Conservation (phyloP, 2,113 vertebrate species). For the Ciconia maguari region DNA sequence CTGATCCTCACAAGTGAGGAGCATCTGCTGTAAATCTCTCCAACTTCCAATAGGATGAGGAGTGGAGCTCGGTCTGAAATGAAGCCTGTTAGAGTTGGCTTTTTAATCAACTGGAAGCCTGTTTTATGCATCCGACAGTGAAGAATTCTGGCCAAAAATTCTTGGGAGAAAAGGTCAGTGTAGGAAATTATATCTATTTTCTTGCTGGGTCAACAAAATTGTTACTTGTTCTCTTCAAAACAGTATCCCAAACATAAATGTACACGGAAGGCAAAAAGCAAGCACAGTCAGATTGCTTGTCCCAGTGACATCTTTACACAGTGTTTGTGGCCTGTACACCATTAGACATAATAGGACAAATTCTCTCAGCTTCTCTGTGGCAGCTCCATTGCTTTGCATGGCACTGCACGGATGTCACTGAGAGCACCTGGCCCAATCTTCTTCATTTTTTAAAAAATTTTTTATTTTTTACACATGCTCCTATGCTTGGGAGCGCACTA, state of each 20-base stretch:
- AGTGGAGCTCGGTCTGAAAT: background rate
- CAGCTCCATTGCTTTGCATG: background rate
- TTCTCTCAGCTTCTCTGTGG: background rate
- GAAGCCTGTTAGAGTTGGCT: background rate
- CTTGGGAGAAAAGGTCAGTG: background rate
- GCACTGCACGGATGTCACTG: background rate
- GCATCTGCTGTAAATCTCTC: background rate
- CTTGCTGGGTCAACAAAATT: background rate
- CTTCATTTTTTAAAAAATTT: background rate
- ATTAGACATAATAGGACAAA: background rate
- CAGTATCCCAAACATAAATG: constrained; percentile 4
- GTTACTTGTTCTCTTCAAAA: background rate
- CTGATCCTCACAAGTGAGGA: background rate
- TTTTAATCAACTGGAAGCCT: background rate
- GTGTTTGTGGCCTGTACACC: constrained; percentile 33
- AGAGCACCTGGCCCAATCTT: background rate
- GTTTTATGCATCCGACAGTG: background rate
- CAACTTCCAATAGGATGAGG: background rate
- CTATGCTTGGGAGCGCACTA: background rate
- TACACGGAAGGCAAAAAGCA: constrained; percentile 19
- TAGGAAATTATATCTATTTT: background rate
- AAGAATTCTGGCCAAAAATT: constrained; percentile 12
- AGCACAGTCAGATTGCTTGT: background rate
- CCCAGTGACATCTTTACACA: constrained; percentile 51
- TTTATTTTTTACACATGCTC: background rate